Percentiles rank a stretch among this genome's conserved stretches.
Evolutionary conservation across 2,888 invertebrate genomes (phyloP).

Genomic region (Chromoteleia sp.): DNA sequence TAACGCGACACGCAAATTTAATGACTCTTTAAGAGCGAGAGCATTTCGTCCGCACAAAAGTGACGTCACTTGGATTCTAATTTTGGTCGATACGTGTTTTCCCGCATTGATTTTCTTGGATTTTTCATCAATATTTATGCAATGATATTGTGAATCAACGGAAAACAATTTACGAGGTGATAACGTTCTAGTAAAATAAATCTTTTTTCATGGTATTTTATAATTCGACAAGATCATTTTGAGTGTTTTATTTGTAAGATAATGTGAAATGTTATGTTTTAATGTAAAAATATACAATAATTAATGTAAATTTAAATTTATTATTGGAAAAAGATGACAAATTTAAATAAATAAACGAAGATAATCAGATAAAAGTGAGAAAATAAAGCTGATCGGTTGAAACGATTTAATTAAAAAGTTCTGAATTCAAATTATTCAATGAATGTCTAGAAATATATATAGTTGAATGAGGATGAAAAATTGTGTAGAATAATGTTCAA

Average conservation of each 20-base stretch:
- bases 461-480: too few relatives aligned
- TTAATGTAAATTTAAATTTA: too few relatives aligned
- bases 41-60: slow-evolving; percentile 8
- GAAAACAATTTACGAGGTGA: slow-evolving; percentile 1
- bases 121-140: slow-evolving; percentile 20
- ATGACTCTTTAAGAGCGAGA: slow-evolving; percentile 26
- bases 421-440: too few relatives aligned
- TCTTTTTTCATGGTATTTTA: not conserved
- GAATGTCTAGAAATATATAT: too few relatives aligned
- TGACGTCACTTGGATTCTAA: slow-evolving; percentile 33
- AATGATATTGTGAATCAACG: slow-evolving; percentile 1
- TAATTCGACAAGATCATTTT: not conserved
- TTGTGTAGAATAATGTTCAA: too few relatives aligned
- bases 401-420: too few relatives aligned
- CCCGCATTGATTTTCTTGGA: not conserved
- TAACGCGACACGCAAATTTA: slow-evolving; percentile 52
- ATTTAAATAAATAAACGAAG: not conserved
- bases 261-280: too few relatives aligned
- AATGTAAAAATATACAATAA: too few relatives aligned
- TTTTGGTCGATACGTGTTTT: slow-evolving; percentile 24
- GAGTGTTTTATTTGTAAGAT: not conserved
- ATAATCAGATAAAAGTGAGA: too few relatives aligned
- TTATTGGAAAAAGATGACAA: too few relatives aligned
- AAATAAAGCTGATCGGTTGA: too few relatives aligned
- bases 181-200: not conserved